Conservation (phyloP, 2,797 vertebrate genomes). For the Danio aesculapii region DNA sequence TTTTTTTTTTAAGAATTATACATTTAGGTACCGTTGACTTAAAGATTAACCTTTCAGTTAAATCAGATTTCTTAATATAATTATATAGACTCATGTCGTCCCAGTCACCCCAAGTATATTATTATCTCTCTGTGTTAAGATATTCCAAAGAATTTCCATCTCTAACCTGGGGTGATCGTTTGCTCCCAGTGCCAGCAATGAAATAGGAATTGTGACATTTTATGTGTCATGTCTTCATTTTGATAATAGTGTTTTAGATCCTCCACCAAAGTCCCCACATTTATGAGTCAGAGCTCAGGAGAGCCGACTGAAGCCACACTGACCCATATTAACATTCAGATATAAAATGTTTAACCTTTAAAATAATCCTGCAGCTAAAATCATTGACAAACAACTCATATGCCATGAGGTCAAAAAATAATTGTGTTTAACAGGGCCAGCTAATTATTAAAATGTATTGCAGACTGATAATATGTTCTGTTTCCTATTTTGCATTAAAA, state of each 20-base stretch:
- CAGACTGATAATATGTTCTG: no score
- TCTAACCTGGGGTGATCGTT: slow-evolving; percentile 27
- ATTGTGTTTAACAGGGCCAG: not conserved
- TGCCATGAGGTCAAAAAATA: slow-evolving; percentile 77
- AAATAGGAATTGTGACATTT: slow-evolving; percentile 44
- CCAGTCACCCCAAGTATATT: not conserved
- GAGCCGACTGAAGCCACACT: slow-evolving; percentile 71
- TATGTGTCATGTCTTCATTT: slow-evolving; percentile 55
- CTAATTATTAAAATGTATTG: no score
- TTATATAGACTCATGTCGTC: not conserved
- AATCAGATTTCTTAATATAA: not conserved
- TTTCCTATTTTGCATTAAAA: not conserved
- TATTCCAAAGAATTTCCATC: not conserved
- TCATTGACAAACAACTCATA: slow-evolving; percentile 87
- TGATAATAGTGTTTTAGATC: slow-evolving; percentile 64
- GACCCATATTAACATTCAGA: slow-evolving; percentile 80
- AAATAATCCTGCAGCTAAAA: slow-evolving; percentile 85
- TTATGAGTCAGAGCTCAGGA: slow-evolving; percentile 75
- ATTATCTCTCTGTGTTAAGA: not conserved
- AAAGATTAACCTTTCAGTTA: not conserved
- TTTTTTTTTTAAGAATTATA: not conserved
- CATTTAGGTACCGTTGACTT: not conserved
- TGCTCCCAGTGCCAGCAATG: slow-evolving; percentile 29
- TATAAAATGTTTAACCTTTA: slow-evolving; percentile 86
- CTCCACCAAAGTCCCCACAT: slow-evolving; percentile 61